These are phyloP conservation scores for Crossocerus cetratus DNA, from an alignment of 2,888 invertebrate species.

Conservation along the genomic window DNA sequence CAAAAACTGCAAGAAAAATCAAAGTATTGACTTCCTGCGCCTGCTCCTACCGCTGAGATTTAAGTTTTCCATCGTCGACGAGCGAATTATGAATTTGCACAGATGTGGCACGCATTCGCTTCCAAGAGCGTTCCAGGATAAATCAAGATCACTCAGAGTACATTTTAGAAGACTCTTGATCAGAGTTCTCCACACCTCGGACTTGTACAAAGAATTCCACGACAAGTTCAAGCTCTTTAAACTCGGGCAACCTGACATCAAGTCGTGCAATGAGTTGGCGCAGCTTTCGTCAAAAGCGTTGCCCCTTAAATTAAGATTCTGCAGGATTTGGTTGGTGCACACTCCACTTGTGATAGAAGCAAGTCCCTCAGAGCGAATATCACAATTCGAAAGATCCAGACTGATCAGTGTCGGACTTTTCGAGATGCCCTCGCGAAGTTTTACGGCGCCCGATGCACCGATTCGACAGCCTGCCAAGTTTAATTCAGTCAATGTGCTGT, in stretches of 20 bases:
- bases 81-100: slow-evolving; percentile 49
- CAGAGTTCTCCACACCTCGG: slow-evolving; percentile 72
- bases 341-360: slow-evolving; percentile 69
- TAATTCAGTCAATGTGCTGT: slow-evolving; percentile 69
- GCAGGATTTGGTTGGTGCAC: slow-evolving; percentile 68
- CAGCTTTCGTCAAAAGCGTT: slow-evolving; percentile 78
- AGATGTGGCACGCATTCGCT: slow-evolving; percentile 59
- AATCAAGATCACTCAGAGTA: slow-evolving; percentile 70
- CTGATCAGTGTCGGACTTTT: slow-evolving; percentile 67
- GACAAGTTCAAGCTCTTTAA: slow-evolving; percentile 78
- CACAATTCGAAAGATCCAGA: slow-evolving; percentile 77
- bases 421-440: slow-evolving; percentile 71
- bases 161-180: slow-evolving; percentile 59
- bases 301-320: slow-evolving; percentile 77
- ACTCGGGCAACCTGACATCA: slow-evolving; percentile 74
- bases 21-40: not conserved
- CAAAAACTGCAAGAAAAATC: not conserved
- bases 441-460: slow-evolving; percentile 73
- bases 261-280: slow-evolving; percentile 71
- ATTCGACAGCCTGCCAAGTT: slow-evolving; percentile 77
- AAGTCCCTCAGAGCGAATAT: slow-evolving; percentile 77
- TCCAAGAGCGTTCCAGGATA: slow-evolving; percentile 78
- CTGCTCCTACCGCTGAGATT: slow-evolving; percentile 63
- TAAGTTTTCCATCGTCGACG: slow-evolving; percentile 54
- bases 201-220: slow-evolving; percentile 78